Conservation (phyloP, 2,888 invertebrate genomes). For the Pilophorus perplexus region DNA sequence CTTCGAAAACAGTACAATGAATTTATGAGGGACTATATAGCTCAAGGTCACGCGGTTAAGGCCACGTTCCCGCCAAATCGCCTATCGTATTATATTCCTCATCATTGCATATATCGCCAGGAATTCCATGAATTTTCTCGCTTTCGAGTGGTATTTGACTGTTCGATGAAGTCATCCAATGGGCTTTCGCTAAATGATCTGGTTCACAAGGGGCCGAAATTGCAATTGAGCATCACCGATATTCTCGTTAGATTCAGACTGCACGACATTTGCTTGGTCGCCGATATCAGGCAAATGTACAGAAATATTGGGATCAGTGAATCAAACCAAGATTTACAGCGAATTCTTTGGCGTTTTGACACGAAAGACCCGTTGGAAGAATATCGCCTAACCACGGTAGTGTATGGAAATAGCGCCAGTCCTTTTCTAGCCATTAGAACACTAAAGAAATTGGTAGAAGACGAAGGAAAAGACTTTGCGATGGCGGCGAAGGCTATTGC, state of each 20-base stretch:
- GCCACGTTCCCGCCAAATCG: too few species aligned
- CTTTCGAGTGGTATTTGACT: too few species aligned
- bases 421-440: not conserved
- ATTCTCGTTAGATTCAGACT: not conserved
- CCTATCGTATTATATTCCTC: too few species aligned
- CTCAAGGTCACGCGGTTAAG: too few species aligned
- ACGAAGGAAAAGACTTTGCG: not conserved
- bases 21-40: too few species aligned
- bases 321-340: not conserved
- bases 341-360: not conserved
- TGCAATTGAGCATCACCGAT: not conserved
- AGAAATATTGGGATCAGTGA: not conserved
- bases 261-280: not conserved
- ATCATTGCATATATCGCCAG: too few species aligned
- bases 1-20: too few species aligned
- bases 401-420: not conserved
- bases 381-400: not conserved
- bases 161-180: too few species aligned
- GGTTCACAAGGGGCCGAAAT: not conserved
- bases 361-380: not conserved
- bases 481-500: not conserved
- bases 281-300: not conserved
- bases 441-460: too few species aligned
- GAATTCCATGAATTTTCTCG: too few species aligned
- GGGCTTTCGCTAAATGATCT: not conserved